Evolutionary conservation across 2,888 invertebrate species (phyloP).

Genomic region (Drosophila borealis): DNA sequence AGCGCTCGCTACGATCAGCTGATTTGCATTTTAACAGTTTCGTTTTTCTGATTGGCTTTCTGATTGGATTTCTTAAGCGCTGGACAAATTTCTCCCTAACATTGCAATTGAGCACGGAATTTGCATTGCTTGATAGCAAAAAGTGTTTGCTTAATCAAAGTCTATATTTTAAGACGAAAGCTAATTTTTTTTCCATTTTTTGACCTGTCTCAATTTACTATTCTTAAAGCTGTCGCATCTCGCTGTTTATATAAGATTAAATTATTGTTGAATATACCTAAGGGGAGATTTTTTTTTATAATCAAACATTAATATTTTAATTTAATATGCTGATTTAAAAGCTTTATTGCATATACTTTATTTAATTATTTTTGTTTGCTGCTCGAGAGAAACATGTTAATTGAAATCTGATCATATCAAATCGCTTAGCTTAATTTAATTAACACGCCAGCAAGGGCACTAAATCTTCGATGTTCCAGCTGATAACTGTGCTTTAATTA

Average conservation of each 20-base stretch:
- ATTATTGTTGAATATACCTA: neutral
- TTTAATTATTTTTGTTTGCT: neutral
- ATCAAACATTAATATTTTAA: neutral
- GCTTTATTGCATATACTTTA: neutral
- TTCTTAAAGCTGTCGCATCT: constrained; percentile 1
- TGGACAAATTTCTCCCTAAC: constrained; percentile 6
- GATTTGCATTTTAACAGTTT: constrained; percentile 37
- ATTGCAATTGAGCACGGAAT: neutral
- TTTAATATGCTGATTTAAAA: neutral
- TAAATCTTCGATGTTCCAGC: neutral
- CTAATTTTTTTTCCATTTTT: too few relatives aligned
- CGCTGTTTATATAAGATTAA: neutral
- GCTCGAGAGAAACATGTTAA: neutral
- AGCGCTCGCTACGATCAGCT: constrained; percentile 48
- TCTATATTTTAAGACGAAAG: too few relatives aligned
- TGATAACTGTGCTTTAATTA: neutral
- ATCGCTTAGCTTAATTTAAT: neutral
- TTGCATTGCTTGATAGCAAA: neutral
- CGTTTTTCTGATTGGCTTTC: neutral
- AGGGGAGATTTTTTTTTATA: neutral
- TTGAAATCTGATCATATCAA: neutral
- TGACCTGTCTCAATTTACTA: neutral
- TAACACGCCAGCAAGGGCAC: neutral
- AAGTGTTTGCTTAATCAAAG: too few relatives aligned
- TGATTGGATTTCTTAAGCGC: neutral